Percentiles rank a stretch among this genome's conserved stretches.
phyloP scores from a whole-genome alignment of 2,113 vertebrate genomes.

The Microtus montanus region DNA sequence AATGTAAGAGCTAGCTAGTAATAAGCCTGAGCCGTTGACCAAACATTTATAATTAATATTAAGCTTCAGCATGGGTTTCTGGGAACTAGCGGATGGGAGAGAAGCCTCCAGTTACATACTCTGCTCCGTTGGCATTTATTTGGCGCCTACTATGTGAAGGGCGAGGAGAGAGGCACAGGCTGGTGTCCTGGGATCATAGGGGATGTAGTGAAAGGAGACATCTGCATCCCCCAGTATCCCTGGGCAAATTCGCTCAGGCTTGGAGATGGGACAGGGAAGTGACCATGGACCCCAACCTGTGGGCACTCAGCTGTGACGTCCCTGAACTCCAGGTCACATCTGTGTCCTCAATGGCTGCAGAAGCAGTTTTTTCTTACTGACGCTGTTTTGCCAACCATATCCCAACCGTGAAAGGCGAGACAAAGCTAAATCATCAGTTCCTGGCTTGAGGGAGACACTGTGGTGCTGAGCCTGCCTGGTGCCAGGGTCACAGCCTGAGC shows the following conservation, averaged over 20 bases:
- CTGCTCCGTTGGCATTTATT: not conserved
- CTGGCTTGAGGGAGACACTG: not conserved
- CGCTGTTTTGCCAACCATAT: too few relatives aligned
- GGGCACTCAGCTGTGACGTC: accelerated
- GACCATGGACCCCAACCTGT: not conserved
- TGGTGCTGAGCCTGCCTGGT: accelerated
- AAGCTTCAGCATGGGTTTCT: too few relatives aligned
- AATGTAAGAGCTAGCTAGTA: too few relatives aligned
- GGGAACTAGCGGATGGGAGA: too few relatives aligned
- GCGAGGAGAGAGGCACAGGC: accelerated
- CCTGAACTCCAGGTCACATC: not conserved
- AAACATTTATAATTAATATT: too few relatives aligned
- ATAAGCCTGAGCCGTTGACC: too few relatives aligned
- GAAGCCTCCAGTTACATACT: not conserved
- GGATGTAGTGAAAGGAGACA: accelerated
- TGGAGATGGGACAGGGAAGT: not conserved
- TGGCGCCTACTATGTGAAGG: not conserved
- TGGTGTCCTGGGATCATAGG: not conserved
- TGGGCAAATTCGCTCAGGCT: not conserved
- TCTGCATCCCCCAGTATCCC: accelerated
- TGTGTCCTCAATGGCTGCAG: not conserved
- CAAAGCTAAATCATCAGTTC: not conserved
- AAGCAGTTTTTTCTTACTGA: not conserved
- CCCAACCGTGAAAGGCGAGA: not conserved
- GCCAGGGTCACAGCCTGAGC: not conserved